These are phyloP conservation scores for Capreolus pygargus DNA, from an alignment of 2,113 vertebrate species.

Conservation along the genomic window DNA sequence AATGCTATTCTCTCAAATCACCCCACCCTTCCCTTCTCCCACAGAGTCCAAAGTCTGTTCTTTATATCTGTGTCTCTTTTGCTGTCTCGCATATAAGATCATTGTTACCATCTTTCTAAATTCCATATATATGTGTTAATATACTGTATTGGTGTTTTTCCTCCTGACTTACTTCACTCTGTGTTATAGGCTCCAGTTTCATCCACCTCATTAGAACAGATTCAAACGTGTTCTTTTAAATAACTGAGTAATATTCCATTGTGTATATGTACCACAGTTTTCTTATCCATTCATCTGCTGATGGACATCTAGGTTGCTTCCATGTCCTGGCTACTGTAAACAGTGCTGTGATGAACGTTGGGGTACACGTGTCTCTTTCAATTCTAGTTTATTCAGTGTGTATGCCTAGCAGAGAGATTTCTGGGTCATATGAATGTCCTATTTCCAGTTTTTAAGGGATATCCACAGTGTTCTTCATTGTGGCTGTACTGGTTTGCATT, in stretches of 20 bases:
- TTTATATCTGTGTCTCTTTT: neutral
- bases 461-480: neutral
- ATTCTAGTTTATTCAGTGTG: neutral
- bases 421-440: neutral
- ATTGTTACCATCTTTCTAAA: neutral
- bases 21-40: neutral
- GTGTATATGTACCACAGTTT: neutral
- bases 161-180: neutral
- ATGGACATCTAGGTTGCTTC: neutral
- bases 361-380: fast-evolving
- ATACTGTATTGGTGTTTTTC: neutral
- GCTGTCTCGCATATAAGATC: neutral
- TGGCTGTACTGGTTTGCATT: neutral
- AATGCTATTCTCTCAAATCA: neutral
- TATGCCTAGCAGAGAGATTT: neutral
- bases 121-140: neutral
- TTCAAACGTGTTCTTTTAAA: neutral
- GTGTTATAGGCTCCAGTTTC: neutral
- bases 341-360: fast-evolving
- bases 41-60: neutral
- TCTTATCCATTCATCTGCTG: neutral
- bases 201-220: neutral
- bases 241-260: neutral
- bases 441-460: neutral
- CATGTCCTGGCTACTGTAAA: neutral